A percentile compares a stretch with the other conserved stretches of the same genome.
These are phyloP conservation scores for Zaprionus lachaisei DNA, from an alignment of 1,140 invertebrate genomes.

Conservation along the genomic window DNA sequence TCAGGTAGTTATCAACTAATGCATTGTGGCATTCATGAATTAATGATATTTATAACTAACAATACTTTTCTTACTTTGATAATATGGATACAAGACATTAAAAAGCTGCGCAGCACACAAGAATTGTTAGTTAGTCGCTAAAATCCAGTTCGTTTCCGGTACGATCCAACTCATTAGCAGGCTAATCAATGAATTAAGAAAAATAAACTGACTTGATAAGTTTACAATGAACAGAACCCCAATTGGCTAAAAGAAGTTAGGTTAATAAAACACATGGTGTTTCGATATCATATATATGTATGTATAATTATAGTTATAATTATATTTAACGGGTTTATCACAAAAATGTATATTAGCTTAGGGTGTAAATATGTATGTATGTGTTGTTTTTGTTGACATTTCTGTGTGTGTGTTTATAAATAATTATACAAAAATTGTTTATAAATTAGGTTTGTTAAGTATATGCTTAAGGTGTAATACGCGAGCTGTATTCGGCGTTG, in stretches of 20 bases:
- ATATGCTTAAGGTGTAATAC: conserved; percentile 57
- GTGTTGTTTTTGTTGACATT: conserved; percentile 30
- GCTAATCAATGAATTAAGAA: neutral
- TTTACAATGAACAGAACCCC: neutral
- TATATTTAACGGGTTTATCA: conserved; percentile 76
- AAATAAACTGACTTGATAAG: neutral
- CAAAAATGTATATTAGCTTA: conserved; percentile 78
- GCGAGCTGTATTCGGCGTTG: conserved; percentile 36
- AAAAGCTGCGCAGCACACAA: too few relatives aligned
- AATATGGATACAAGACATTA: too few relatives aligned
- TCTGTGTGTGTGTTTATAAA: conserved; percentile 34
- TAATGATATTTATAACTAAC: too few relatives aligned
- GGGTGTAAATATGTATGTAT: conserved; percentile 49
- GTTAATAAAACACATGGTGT: neutral
- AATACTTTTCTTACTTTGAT: too few relatives aligned
- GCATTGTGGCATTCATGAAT: too few relatives aligned
- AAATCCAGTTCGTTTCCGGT: too few relatives aligned
- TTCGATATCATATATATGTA: conserved; percentile 57
- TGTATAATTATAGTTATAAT: conserved; percentile 31
- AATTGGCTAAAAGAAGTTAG: too few relatives aligned
- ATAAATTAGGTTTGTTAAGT: conserved; percentile 57
- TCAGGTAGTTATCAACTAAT: too few relatives aligned
- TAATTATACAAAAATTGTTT: conserved; percentile 35
- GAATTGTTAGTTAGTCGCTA: too few relatives aligned
- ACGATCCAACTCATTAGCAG: too few relatives aligned